Conservation (phyloP, 1,140 invertebrate species). For the Drepana arcuata region DNA sequence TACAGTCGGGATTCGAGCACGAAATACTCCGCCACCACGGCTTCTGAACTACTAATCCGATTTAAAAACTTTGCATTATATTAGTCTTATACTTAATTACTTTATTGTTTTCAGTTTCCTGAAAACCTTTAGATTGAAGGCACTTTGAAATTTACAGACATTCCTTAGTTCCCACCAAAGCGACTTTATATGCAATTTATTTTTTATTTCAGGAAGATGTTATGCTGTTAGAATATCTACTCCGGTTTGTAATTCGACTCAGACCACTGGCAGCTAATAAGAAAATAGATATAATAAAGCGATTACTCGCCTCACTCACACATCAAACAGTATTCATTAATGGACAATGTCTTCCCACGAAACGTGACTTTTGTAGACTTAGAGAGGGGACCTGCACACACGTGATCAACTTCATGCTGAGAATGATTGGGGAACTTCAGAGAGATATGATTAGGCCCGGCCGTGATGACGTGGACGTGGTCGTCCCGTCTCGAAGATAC, state of each 20-base stretch:
- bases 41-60: background rate
- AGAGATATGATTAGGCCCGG: conserved; percentile 49
- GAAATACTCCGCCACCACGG: too few species aligned
- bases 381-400: conserved; percentile 50
- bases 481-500: conserved; percentile 32
- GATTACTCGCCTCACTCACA: conserved; percentile 76
- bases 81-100: background rate
- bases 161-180: too few species aligned
- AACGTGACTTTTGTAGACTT: conserved; percentile 39
- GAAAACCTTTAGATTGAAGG: background rate
- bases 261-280: conserved; percentile 74
- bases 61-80: background rate
- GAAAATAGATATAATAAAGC: conserved; percentile 74
- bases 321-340: conserved; percentile 76
- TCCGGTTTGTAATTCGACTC: conserved; percentile 79
- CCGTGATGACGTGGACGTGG: conserved; percentile 45
- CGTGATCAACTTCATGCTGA: conserved; percentile 48
- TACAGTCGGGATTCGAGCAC: too few species aligned
- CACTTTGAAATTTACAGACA: background rate
- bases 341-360: conserved; percentile 68
- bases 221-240: conserved; percentile 81
- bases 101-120: background rate
- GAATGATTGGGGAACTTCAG: conserved; percentile 49
- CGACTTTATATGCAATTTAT: background rate
- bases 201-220: conserved; percentile 72